Evolutionary conservation across 2,113 vertebrate genomes (phyloP).

Genomic region (Cavia porcellus): DNA sequence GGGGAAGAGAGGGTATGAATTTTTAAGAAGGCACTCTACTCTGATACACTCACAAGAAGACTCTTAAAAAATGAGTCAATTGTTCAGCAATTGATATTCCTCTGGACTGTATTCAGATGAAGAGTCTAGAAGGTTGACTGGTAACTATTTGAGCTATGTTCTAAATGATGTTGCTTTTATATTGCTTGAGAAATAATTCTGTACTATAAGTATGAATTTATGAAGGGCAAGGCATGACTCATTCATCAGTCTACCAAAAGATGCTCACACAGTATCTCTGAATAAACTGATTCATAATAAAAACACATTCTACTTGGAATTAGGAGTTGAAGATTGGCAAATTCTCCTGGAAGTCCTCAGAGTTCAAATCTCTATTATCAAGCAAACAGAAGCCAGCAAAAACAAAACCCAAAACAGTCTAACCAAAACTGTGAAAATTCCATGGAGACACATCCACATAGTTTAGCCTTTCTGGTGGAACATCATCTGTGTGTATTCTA

Average conservation of each 20-base stretch:
- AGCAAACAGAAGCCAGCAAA: constrained; percentile 6
- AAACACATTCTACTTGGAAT: constrained; percentile 36
- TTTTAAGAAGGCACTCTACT: not conserved
- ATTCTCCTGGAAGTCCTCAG: not conserved
- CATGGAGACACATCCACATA: constrained; percentile 48
- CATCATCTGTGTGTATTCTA: not conserved
- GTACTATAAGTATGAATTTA: not conserved
- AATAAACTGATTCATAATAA: constrained; percentile 10
- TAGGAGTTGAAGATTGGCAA: not conserved
- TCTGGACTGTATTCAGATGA: constrained; percentile 3
- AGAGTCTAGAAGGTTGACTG: not conserved
- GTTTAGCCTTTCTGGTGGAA: not conserved
- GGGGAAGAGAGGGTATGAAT: not conserved
- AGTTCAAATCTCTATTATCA: constrained; percentile 21
- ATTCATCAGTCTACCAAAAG: not conserved
- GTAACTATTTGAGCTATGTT: not conserved
- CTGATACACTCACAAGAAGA: not conserved
- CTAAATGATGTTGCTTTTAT: not conserved
- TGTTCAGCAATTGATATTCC: not conserved
- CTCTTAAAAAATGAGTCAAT: not conserved
- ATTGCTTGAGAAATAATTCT: constrained; percentile 33
- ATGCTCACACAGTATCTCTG: not conserved
- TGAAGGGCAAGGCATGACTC: not conserved
- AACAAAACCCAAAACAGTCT: not conserved
- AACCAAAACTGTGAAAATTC: not conserved